Evolutionary conservation across 2,113 vertebrate species (phyloP), one percentile per base, ranked within the genome.

Genomic region (Bombycilla garrulus): DNA sequence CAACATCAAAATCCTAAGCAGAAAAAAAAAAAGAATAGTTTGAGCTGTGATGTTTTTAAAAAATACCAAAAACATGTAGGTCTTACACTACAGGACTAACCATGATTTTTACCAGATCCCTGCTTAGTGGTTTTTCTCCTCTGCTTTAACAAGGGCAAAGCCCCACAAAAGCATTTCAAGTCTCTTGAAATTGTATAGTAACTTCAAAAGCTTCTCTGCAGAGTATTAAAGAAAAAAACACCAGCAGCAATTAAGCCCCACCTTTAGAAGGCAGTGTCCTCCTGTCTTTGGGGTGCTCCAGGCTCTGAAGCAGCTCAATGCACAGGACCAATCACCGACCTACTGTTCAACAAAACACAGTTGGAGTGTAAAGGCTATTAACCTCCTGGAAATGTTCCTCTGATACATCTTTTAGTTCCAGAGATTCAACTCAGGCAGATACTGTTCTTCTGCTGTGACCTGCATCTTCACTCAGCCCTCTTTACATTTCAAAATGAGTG

Each of bases 81-180:
- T 84, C 54, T 69, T 18, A 42, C 11, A 48, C 23, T 79, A 48
- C 44, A 72, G 36, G 38, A 50, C 13, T 42, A 42, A 71, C 29
- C 11, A 24, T 0, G 0, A 16, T 50, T 85, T 77, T 40, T 28
- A 60, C 9, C 4, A 1, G 24, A 24, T 48, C 47, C 25, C 5
- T 60, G 29, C 57, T 88, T 54, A 58, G 38, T 60, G n/a, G 31
- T 36, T 40, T 69, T 90, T 76, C 64, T 86, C 31, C 11, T 83
- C n/a, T 76, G 62, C 58, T 81, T 80, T 64, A 82, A 60, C 61
- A 87, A 60, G 35, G 24, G 12, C 60, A 79, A 94, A 85, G 38
- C n/a, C 6, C 81, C 50, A 64, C 33, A 8, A 3, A 86, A 48
- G 9, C 54, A 62, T 73, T 92, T 93, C 12, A 62, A 6, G 50